Evolutionary conservation across 1,140 invertebrate species (phyloP), one percentile per base, ranked within the genome.

Genomic region (Diabrotica undecimpunctata): DNA sequence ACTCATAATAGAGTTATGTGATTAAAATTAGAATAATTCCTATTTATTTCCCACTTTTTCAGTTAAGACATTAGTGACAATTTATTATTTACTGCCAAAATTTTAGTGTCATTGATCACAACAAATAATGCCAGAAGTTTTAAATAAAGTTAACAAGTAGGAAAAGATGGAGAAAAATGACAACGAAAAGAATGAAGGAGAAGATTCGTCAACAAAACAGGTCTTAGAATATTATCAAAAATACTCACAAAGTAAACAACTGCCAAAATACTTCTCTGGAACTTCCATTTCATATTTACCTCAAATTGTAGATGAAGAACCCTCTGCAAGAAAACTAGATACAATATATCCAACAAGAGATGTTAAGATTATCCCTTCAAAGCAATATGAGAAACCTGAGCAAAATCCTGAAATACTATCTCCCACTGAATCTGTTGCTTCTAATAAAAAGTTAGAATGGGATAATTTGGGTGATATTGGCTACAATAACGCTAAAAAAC

Each of bases 381-480:
- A 25, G 5, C 57, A 61, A 55, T 39, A 52, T 46, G 51, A 70
- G 51, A 35, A 10, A 13, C 53, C 51, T 36, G 55, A 69, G 50
- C 12, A 12, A 39, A 46, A 66, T 59, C 61, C 37, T n/a, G 25
- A 39, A 37, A 53, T 59, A 12, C 14, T 51, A 10, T 87, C 85
- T 7, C 86, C 86, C 10, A 83, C 84, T 39, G 87, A 86, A 57
- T 89, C 87, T 72, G 74, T 87, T 0, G 82, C 84, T 5, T 89
- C 87, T 3, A 83, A 86, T 68, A 80, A 85, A 7, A 86, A 85
- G 66, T 75, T 91, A 5, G 89, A 91, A 79, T 90, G 89, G 89
- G 89, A 90, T 73, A 90, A 86, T 65, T 84, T 88, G 55, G 89
- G 88, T 7, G 89, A 91, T 79, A 88, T 90, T 50, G 90, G 89